A percentile compares a stretch with the other conserved stretches of the same genome.
These are phyloP conservation scores for Theocolax elegans DNA, from an alignment of 1,140 invertebrate species.

Conservation along the genomic window DNA sequence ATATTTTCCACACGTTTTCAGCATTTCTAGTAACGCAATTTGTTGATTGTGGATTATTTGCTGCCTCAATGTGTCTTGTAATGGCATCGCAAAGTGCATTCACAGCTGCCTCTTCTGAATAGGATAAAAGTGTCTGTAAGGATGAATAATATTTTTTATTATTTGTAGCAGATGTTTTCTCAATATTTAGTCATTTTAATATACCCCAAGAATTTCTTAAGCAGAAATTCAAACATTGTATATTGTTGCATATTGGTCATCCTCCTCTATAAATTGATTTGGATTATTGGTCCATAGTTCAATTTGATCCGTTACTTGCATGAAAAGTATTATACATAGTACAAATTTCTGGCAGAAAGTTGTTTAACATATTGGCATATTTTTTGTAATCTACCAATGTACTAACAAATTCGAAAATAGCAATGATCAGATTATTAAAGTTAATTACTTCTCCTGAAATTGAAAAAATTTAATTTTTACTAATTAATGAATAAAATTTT, in stretches of 20 bases:
- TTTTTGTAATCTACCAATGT: conserved; percentile 74
- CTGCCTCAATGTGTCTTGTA: conserved; percentile 74
- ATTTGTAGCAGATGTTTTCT: too few species aligned
- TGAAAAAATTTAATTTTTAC: too few species aligned
- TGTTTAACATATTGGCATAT: conserved; percentile 73
- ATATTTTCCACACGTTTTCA: conserved; percentile 80
- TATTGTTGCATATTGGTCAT: conserved; percentile 77
- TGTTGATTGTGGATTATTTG: conserved; percentile 59
- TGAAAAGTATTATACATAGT: conserved; percentile 80
- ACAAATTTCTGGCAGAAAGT: conserved; percentile 78
- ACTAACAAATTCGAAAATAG: conserved; percentile 81
- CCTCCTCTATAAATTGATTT: conserved; percentile 83
- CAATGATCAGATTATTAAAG: conserved; percentile 80
- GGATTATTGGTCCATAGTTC: conserved; percentile 77
- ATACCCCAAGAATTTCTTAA: conserved; percentile 76
- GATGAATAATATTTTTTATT: too few species aligned
- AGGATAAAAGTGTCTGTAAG: conserved; percentile 72
- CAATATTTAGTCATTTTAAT: too few species aligned
- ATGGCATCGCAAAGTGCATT: conserved; percentile 74
- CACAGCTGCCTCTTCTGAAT: conserved; percentile 73
- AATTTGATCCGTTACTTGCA: conserved; percentile 83
- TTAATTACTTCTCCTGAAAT: conserved; percentile 76
- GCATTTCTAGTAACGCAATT: conserved; percentile 65
- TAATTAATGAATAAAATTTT: conserved; percentile 47
- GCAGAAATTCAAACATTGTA: conserved; percentile 83